Evolutionary conservation across 2,797 vertebrate genomes (phyloP), one percentile per base, ranked within the genome.

Genomic region (Paratrypauchen microcephalus): DNA sequence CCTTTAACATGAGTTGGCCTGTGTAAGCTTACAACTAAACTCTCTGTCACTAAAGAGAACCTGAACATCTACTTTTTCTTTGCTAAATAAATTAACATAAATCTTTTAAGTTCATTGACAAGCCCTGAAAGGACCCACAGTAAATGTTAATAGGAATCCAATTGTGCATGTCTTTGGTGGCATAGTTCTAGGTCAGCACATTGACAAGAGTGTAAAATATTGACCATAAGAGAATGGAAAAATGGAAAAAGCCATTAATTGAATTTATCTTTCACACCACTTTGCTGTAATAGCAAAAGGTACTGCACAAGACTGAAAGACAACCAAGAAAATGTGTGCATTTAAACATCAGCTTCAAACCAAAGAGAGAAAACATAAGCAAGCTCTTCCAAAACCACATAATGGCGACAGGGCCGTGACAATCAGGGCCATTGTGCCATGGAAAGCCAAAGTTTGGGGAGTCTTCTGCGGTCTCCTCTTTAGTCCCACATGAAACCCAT

Each of bases 401-500:
- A 72, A 75, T 50, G 70, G 77, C 73, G 72, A 84, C 81, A 81
- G 71, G 79, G 52, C 71, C 18, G 7, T 76, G 79, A 88, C 80
- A 87, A 83, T 81, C 81, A 67, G 66, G 70, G 65, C 58, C 78
- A 74, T 71, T 83, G 79, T 86, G 70, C 81, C 85, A 73, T 60
- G 72, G 79, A 90, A 83, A 82, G 67, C 75, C 72, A 80, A 77
- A 80, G 86, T 77, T 86, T 85, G 87, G 87, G 87, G 74, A 73
- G 72, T 74, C 79, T 75, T 75, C 64, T 81, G 87, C 12, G 80
- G 82, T 65, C 77, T 69, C 21, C 79, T 90, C 85, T 83, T 60
- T 78, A 76, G 80, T 87, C 71, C 73, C 82, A 86, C 87, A 83
- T 90, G 90, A 90, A 90, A 91, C 73, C 47, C 80, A 88, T 91